These are phyloP conservation scores for Palythoa caribaeorum DNA, from an alignment of 92 coral and sea anemone species.

Conservation along the genomic window DNA sequence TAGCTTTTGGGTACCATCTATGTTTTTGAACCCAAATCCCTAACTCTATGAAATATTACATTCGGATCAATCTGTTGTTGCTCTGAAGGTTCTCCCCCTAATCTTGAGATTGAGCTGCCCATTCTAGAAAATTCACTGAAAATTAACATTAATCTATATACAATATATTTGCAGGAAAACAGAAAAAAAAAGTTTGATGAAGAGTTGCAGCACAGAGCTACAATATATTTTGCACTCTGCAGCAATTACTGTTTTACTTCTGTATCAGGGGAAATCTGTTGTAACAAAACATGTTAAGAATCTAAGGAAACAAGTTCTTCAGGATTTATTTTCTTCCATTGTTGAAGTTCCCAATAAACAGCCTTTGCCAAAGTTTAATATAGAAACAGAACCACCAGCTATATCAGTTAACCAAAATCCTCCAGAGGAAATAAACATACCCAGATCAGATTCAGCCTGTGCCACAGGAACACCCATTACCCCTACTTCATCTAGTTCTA, in stretches of 20 bases:
- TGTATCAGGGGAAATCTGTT: not conserved
- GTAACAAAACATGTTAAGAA: slow-evolving; percentile 7
- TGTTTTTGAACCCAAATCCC: not conserved
- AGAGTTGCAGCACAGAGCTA: not conserved
- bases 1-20: not conserved
- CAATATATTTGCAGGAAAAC: not conserved
- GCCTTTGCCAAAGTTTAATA: not conserved
- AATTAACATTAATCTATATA: not conserved
- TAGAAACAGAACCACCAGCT: not conserved
- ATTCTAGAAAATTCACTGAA: not conserved
- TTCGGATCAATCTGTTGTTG: not conserved
- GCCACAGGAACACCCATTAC: not conserved
- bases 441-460: not conserved
- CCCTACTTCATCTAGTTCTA: not conserved
- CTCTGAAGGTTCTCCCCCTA: not conserved
- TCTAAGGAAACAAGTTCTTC: not conserved
- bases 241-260: slow-evolving; percentile 5
- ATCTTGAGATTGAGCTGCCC: not conserved
- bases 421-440: not conserved
- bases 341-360: not conserved
- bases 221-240: slow-evolving; percentile 7
- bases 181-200: not conserved
- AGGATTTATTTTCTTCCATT: slow-evolving; percentile 6
- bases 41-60: not conserved
- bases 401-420: not conserved